These are phyloP conservation scores for Agonopterix subpropinquella DNA, from an alignment of 2,888 invertebrate genomes.

Conservation along the genomic window DNA sequence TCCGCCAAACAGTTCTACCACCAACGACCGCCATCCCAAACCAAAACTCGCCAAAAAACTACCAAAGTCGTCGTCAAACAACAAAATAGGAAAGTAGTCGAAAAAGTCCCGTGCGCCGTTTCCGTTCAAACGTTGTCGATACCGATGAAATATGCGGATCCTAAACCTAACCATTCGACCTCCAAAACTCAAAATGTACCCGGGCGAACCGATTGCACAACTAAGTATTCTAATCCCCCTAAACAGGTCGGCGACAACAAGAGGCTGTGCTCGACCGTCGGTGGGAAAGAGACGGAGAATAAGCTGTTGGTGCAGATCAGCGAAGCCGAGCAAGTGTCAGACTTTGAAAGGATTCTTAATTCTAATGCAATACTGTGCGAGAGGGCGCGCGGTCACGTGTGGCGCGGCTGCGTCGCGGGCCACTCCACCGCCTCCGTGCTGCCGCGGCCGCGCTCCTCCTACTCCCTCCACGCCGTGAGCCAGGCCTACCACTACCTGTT, in stretches of 20 bases:
- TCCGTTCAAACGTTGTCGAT: conserved; percentile 60
- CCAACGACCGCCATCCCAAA: conserved; percentile 17
- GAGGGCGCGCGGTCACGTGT: conserved; percentile 55
- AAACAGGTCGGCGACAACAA: conserved; percentile 66
- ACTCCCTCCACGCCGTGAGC: conserved; percentile 61
- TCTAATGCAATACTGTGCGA: conserved; percentile 72
- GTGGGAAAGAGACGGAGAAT: conserved; percentile 69
- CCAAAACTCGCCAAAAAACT: conserved; percentile 23
- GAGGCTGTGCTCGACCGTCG: conserved; percentile 59
- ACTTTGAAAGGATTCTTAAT: conserved; percentile 79
- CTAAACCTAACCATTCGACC: conserved; percentile 46
- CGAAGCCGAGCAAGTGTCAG: conserved; percentile 76
- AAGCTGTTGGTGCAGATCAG: conserved; percentile 72
- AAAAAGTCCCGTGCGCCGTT: conserved; percentile 55
- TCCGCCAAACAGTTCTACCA: conserved; percentile 40
- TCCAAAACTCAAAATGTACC: conserved; percentile 37
- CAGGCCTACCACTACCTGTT: conserved; percentile 63
- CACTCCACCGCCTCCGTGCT: conserved; percentile 47
- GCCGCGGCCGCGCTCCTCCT: conserved; percentile 56
- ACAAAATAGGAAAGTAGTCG: conserved; percentile 45
- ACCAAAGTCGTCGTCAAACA: conserved; percentile 43
- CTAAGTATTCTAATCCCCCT: conserved; percentile 56
- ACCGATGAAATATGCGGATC: conserved; percentile 62
- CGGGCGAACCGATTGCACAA: conserved; percentile 44
- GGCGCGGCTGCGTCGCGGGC: conserved; percentile 47